Percentiles rank a stretch among this genome's conserved stretches.
Conservation (phyloP, 2,113 vertebrate species). For the Murina feae region DNA sequence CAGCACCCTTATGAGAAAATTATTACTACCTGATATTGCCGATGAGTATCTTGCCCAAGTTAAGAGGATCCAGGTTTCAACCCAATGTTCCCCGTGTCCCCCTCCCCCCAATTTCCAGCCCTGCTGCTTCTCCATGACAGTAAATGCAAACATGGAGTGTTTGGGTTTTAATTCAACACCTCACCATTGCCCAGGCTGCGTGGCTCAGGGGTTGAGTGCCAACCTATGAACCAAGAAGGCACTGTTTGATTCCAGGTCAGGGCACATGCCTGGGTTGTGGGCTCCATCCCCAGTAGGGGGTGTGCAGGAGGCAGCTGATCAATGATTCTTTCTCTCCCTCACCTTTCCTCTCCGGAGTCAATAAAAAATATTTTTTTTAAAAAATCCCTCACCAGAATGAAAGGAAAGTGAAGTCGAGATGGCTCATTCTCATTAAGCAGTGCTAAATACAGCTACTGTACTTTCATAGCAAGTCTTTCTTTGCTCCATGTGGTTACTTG, state of each 20-base stretch:
- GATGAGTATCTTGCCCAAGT: not conserved
- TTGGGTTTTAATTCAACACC: slow-evolving; percentile 10
- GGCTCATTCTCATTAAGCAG: slow-evolving; percentile 46
- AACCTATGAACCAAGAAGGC: no score
- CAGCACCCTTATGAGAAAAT: not conserved
- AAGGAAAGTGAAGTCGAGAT: slow-evolving; percentile 27
- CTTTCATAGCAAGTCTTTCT: not conserved
- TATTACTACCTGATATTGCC: not conserved
- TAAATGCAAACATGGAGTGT: not conserved
- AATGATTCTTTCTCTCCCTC: no score
- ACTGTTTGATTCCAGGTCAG: no score
- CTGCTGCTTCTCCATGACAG: not conserved
- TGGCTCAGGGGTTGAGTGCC: no score
- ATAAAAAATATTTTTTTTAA: no score
- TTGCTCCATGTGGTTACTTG: slow-evolving; percentile 23
- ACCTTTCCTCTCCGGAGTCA: no score
- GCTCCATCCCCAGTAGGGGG: no score
- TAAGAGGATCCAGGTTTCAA: not conserved
- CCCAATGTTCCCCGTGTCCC: not conserved
- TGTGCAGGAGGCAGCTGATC: no score
- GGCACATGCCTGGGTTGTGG: no score
- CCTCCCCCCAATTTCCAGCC: not conserved
- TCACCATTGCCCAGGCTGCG: not conserved
- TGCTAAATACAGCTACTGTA: slow-evolving; percentile 49
- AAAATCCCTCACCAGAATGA: not conserved